A percentile compares a stretch with the other conserved stretches of the same genome.
Evolutionary conservation across 2,888 invertebrate genomes (phyloP).

Genomic region (Branchipolynoe longqiensis): DNA sequence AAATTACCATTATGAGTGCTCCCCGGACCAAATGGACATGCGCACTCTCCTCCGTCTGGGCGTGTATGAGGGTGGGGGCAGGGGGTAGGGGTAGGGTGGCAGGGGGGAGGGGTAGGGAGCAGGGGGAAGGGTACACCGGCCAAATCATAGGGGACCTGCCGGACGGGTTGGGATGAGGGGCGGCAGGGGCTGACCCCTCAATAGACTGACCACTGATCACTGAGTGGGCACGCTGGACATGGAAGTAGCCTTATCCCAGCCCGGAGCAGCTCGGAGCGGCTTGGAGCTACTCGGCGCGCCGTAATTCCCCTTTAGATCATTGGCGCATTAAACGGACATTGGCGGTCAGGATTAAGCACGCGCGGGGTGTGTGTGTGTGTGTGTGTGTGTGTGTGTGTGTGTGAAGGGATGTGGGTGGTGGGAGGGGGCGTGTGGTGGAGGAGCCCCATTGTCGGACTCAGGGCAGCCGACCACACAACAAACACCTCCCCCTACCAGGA

Average conservation of each 20-base stretch:
- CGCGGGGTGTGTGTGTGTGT: no score
- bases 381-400: no score
- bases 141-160: conserved; percentile 11
- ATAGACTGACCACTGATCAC: conserved; percentile 22
- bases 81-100: background rate
- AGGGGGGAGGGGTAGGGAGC: background rate
- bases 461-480: no score
- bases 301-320: conserved; percentile 51
- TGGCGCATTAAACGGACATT: conserved; percentile 35
- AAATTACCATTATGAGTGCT: conserved; percentile 36
- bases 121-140: background rate
- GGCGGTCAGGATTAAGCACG: conserved; percentile 22
- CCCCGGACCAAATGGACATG: conserved; percentile 12
- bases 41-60: background rate
- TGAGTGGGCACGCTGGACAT: background rate
- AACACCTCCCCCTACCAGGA: no score
- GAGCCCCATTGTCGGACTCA: no score
- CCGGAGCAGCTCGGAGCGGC: no score
- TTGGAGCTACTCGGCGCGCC: no score
- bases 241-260: conserved; percentile 46
- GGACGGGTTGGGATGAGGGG: background rate
- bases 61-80: background rate
- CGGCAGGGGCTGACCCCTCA: background rate
- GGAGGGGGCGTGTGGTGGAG: no score
- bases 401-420: no score